phyloP scores from a whole-genome alignment of 1,140 invertebrate genomes.

The Grapholita molesta region DNA sequence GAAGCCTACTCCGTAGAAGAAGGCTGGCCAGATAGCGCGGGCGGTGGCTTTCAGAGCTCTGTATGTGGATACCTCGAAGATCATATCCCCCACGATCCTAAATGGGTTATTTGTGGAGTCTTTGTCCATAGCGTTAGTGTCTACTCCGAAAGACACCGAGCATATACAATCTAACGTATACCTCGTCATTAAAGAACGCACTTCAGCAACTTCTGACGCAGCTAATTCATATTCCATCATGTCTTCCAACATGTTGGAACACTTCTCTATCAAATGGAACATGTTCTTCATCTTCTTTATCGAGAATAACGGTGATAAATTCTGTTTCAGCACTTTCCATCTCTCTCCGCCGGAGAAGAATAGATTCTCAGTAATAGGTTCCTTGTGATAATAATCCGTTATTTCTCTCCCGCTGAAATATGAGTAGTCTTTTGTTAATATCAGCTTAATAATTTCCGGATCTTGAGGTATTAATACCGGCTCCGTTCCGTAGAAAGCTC shows the following conservation, averaged over 20 bases:
- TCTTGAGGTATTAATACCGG: slow-evolving; percentile 66
- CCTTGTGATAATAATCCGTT: slow-evolving; percentile 68
- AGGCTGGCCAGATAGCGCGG: slow-evolving; percentile 38
- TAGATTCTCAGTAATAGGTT: slow-evolving; percentile 44
- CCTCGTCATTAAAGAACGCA: slow-evolving; percentile 66
- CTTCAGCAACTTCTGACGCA: slow-evolving; percentile 44
- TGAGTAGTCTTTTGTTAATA: slow-evolving; percentile 75
- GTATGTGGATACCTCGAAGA: slow-evolving; percentile 32
- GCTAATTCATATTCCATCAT: slow-evolving; percentile 37
- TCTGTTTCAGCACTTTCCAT: slow-evolving; percentile 79
- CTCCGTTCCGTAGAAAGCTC: slow-evolving; percentile 58
- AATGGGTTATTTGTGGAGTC: slow-evolving; percentile 65
- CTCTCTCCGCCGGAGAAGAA: slow-evolving; percentile 60
- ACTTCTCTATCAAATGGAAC: slow-evolving; percentile 68
- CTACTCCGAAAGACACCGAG: slow-evolving; percentile 79
- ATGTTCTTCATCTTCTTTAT: slow-evolving; percentile 80
- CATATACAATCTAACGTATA: slow-evolving; percentile 80
- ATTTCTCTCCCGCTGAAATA: slow-evolving; percentile 72
- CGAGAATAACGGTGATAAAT: slow-evolving; percentile 80
- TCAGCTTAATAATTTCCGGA: slow-evolving; percentile 70
- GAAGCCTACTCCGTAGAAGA: slow-evolving; percentile 39
- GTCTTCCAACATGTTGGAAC: slow-evolving; percentile 52
- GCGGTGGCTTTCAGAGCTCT: slow-evolving; percentile 23
- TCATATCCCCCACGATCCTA: slow-evolving; percentile 61
- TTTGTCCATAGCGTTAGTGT: slow-evolving; percentile 74